phyloP scores from a whole-genome alignment of 2,888 invertebrate genomes.

The Mechanitis mazaeus region DNA sequence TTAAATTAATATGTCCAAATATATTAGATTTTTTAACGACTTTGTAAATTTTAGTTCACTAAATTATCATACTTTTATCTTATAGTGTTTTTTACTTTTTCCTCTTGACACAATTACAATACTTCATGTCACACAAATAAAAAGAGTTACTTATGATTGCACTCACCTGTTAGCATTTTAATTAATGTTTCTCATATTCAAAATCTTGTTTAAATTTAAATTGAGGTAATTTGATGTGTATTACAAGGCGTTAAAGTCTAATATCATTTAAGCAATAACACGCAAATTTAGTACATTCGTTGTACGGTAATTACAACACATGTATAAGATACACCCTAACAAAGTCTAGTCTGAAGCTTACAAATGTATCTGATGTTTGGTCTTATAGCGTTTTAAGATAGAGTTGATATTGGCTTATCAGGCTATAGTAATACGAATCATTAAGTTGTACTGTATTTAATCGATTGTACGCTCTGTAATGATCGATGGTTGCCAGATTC shows the following conservation, averaged over 20 bases:
- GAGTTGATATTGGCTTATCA: slow-evolving; percentile 3
- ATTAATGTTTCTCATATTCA: background rate
- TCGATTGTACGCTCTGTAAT: slow-evolving; percentile 4
- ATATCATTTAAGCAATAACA: no score
- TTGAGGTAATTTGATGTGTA: background rate
- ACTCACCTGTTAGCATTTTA: background rate
- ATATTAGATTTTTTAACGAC: no score
- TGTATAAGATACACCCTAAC: background rate
- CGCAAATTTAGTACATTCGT: background rate
- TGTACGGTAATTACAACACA: slow-evolving; percentile 1
- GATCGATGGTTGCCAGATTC: slow-evolving; percentile 8
- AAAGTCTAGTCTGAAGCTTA: background rate
- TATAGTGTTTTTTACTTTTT: background rate
- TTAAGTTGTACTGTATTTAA: slow-evolving; percentile 3
- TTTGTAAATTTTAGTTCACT: background rate
- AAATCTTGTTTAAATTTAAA: background rate
- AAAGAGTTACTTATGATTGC: background rate
- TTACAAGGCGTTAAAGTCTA: no score
- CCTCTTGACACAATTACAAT: background rate
- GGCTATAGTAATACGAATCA: background rate
- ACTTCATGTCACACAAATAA: background rate
- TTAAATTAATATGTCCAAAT: background rate
- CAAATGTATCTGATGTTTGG: no score
- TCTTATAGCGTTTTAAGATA: background rate
- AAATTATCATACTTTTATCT: background rate